Conservation (phyloP, 2,888 invertebrate species). For the Phengaris arion region DNA sequence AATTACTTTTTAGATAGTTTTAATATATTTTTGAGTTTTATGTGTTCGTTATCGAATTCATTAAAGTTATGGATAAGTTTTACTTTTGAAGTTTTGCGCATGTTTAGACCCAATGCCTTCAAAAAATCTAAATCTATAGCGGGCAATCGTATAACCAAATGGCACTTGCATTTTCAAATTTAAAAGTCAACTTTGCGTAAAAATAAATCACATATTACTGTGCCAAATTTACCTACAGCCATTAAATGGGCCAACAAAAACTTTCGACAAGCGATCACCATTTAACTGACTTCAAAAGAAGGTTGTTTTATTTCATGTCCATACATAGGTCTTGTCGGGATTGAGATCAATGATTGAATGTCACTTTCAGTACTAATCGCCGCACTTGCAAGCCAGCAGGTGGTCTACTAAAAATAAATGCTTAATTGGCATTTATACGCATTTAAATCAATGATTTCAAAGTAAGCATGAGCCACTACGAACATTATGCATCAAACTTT, state of each 20-base stretch:
- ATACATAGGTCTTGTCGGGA: not conserved
- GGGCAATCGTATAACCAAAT: too few relatives aligned
- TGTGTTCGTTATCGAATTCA: not conserved
- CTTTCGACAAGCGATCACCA: not conserved
- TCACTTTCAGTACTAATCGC: not conserved
- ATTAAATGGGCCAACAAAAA: not conserved
- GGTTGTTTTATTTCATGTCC: not conserved
- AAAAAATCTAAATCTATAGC: too few relatives aligned
- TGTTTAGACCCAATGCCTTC: not conserved
- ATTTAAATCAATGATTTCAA: not conserved
- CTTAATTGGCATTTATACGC: not conserved
- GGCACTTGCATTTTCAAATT: too few relatives aligned
- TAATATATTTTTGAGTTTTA: conserved; percentile 4
- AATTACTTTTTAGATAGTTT: conserved; percentile 6
- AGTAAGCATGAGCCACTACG: not conserved
- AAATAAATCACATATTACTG: too few relatives aligned
- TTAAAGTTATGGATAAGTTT: conserved; percentile 15
- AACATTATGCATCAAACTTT: not conserved
- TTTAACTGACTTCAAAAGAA: not conserved
- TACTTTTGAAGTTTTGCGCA: conserved; percentile 9
- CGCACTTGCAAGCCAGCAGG: not conserved
- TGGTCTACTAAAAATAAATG: not conserved
- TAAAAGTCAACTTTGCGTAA: too few relatives aligned
- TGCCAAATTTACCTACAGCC: too few relatives aligned
- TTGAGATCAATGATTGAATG: not conserved